These are phyloP conservation scores for Asbolus verrucosus DNA, from an alignment of 1,140 invertebrate species.

Conservation along the genomic window DNA sequence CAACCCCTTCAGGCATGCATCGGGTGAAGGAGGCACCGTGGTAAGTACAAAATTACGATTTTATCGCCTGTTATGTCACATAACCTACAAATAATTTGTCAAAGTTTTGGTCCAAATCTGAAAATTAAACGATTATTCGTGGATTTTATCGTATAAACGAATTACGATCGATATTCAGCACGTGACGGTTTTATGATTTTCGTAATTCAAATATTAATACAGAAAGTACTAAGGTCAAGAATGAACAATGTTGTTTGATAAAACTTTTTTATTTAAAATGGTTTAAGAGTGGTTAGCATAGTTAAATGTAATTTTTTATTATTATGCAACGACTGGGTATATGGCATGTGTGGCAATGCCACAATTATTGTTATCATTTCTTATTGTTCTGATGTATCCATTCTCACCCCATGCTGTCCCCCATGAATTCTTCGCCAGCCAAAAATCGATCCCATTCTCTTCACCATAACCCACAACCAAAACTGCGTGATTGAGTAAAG, in stretches of 20 bases:
- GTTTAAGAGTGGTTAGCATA: too few relatives aligned
- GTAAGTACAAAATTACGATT: slow-evolving; percentile 66
- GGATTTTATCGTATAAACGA: too few relatives aligned
- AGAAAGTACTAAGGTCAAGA: too few relatives aligned
- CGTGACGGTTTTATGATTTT: too few relatives aligned
- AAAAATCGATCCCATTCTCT: slow-evolving; percentile 55
- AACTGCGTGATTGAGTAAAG: slow-evolving; percentile 67
- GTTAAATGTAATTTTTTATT: too few relatives aligned
- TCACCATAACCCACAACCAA: slow-evolving; percentile 78
- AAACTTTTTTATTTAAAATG: too few relatives aligned
- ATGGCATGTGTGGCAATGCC: slow-evolving; percentile 72
- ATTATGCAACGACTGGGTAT: slow-evolving; percentile 66
- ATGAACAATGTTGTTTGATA: too few relatives aligned
- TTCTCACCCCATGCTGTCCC: slow-evolving; percentile 70
- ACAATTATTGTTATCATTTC: slow-evolving; percentile 74
- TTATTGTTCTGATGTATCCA: slow-evolving; percentile 73
- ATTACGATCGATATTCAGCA: too few relatives aligned
- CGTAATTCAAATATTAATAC: too few relatives aligned
- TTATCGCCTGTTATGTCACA: slow-evolving; percentile 53
- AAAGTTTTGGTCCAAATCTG: slow-evolving; percentile 1
- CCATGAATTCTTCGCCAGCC: slow-evolving; percentile 68
- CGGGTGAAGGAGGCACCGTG: slow-evolving; percentile 70
- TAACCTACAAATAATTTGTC: slow-evolving; percentile 35
- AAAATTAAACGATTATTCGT: too few relatives aligned
- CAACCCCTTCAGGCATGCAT: slow-evolving; percentile 73